phyloP scores from a whole-genome alignment of 1,140 invertebrate species.

The Drosophila willistoni region DNA sequence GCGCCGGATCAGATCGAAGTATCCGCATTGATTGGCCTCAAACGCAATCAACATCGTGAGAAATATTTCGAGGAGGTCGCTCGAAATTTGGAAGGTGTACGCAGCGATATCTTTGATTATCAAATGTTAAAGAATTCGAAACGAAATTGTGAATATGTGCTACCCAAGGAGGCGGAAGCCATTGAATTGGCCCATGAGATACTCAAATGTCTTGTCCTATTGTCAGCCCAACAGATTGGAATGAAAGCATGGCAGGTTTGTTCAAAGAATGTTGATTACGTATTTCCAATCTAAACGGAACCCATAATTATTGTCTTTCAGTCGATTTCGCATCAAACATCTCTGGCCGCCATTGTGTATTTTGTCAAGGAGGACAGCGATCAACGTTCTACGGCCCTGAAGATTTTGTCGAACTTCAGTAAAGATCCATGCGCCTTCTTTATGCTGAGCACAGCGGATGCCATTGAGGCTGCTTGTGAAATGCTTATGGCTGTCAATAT shows the following conservation, averaged over 20 bases:
- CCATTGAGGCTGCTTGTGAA: constrained; percentile 75
- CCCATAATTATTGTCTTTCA: constrained; percentile 14
- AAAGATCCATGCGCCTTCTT: constrained; percentile 72
- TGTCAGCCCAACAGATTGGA: constrained; percentile 70
- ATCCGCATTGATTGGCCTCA: constrained; percentile 60
- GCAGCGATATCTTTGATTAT: constrained; percentile 78
- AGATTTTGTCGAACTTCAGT: constrained; percentile 79
- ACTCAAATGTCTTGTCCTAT: constrained; percentile 69
- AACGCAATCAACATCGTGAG: constrained; percentile 76
- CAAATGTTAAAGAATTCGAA: constrained; percentile 73
- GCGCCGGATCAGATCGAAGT: constrained; percentile 52
- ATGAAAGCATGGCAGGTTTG: constrained; percentile 65
- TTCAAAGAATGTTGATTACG: neutral
- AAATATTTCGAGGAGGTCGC: constrained; percentile 82
- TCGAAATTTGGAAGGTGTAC: constrained; percentile 74
- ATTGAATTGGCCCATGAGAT: constrained; percentile 74
- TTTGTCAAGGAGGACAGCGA: constrained; percentile 72
- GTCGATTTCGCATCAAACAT: constrained; percentile 53
- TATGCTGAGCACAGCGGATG: constrained; percentile 74
- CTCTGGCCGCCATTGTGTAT: constrained; percentile 68
- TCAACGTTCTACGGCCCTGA: constrained; percentile 64
- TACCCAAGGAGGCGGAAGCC: constrained; percentile 67
- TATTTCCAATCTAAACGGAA: too few relatives aligned
- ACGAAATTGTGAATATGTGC: constrained; percentile 57
- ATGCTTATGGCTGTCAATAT: constrained; percentile 70